Conservation (phyloP, 2,113 vertebrate genomes). For the mouse (Mus musculus) region GRCm39 chrX:111732501-111733000, state of each 20-base stretch:
- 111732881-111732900: neutral
- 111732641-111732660: too few relatives aligned
- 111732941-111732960: slow-evolving; percentile 36
- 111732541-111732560: too few relatives aligned
- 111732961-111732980: neutral
- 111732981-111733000: neutral
- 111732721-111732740: neutral
- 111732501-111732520: too few relatives aligned
- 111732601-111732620: too few relatives aligned
- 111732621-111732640: too few relatives aligned
- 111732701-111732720: neutral
- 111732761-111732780: neutral
- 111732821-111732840: neutral
- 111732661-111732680: too few relatives aligned
- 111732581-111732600: too few relatives aligned
- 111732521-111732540: too few relatives aligned
- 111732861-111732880: slow-evolving; percentile 7
- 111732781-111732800: neutral
- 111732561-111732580: too few relatives aligned
- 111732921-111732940: slow-evolving; percentile 33
- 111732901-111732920: neutral
- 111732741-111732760: neutral
- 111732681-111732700: neutral
- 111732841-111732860: neutral
- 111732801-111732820: neutral